A percentile compares a stretch with the other conserved stretches of the same genome.
phyloP scores from a whole-genome alignment of 2,797 vertebrate genomes.

The Parotocinclus haroldoi region DNA sequence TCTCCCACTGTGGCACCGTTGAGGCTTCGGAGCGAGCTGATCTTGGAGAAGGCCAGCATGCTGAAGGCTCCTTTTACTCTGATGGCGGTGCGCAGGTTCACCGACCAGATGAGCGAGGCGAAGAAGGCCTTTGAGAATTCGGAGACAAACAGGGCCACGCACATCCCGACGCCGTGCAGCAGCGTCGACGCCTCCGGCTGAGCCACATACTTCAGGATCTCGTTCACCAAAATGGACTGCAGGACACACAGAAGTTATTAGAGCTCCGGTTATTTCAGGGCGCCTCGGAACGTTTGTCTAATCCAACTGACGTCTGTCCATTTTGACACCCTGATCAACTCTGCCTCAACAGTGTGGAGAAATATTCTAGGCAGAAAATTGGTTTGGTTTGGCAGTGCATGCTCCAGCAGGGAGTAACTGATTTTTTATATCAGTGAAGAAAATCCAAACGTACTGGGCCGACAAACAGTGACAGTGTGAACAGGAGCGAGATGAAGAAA shows the following conservation, averaged over 20 bases:
- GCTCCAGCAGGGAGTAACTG: no score
- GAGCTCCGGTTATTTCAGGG: no score
- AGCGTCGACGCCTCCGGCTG: background rate
- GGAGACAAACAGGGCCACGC: conserved; percentile 66
- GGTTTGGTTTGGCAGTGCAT: no score
- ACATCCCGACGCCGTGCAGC: conserved; percentile 65
- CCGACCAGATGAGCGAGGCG: conserved; percentile 69
- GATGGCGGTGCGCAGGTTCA: conserved; percentile 74
- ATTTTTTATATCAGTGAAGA: background rate
- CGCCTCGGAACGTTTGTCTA: no score
- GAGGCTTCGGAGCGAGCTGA: conserved; percentile 69
- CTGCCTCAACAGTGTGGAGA: no score
- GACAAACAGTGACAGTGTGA: conserved; percentile 58
- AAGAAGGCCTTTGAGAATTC: conserved; percentile 72
- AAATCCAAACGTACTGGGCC: conserved; percentile 58
- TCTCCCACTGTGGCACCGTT: conserved; percentile 71
- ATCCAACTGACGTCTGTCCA: background rate
- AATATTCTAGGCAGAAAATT: no score
- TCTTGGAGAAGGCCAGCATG: conserved; percentile 70
- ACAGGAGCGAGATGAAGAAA: conserved; percentile 45
- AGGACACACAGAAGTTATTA: conserved; percentile 1
- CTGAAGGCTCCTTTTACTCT: conserved; percentile 74
- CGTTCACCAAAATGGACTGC: conserved; percentile 72
- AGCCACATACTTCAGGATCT: conserved; percentile 67
- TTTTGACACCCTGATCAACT: no score